Evolutionary conservation across 2,113 vertebrate species (phyloP).

Genomic region (Heteronetta atricapilla): DNA sequence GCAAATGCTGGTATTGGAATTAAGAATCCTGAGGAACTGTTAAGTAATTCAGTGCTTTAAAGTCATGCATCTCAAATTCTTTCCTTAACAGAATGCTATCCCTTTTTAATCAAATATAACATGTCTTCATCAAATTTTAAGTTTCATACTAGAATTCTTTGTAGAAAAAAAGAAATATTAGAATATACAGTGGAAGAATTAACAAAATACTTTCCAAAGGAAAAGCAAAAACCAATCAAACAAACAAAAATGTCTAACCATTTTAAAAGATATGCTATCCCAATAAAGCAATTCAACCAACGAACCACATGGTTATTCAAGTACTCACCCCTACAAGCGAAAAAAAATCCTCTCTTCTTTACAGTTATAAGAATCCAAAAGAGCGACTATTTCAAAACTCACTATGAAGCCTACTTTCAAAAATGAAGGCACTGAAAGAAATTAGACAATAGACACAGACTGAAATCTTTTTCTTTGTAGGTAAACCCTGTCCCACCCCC

Average conservation of each 20-base stretch:
- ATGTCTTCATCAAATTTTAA: not conserved
- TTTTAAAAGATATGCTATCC: not conserved
- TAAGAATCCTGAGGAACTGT: not conserved
- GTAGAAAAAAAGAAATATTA: not conserved
- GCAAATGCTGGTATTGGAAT: slow-evolving; percentile 13
- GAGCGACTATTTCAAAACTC: not conserved
- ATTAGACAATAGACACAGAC: not conserved
- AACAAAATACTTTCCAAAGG: not conserved
- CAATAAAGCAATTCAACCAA: not conserved
- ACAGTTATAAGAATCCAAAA: not conserved
- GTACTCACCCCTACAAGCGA: not conserved
- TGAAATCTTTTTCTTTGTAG: not conserved
- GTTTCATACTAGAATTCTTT: not conserved
- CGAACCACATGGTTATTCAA: not conserved
- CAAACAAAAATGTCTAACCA: rapidly evolving
- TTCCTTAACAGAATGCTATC: not conserved
- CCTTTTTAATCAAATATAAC: not conserved
- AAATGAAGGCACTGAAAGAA: not conserved
- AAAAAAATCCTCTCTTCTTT: not conserved
- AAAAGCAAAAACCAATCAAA: not conserved
- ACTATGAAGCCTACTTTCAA: not conserved
- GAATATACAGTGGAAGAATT: not conserved
- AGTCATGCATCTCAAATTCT: not conserved
- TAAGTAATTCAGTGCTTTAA: not conserved
- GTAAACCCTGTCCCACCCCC: rapidly evolving